These are phyloP conservation scores for Hassar affinis DNA, from an alignment of 2,113 vertebrate species.

Conservation along the genomic window DNA sequence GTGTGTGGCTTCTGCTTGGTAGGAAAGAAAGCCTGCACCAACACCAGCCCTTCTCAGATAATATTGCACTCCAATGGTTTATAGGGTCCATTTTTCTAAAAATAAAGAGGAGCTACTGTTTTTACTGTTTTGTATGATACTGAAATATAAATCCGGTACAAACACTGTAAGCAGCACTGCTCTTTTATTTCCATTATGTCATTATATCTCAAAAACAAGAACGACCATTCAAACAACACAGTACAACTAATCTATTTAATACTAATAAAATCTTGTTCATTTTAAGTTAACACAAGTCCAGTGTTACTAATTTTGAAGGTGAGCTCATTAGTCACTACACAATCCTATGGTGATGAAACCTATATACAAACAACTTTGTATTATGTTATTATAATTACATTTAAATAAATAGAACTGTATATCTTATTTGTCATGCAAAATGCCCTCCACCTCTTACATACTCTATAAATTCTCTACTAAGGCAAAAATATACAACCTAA, in stretches of 20 bases:
- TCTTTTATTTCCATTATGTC: conserved; percentile 20
- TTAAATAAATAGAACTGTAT: conserved; percentile 49
- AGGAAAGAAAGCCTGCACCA: too few species aligned
- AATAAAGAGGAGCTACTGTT: neutral
- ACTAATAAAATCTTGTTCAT: neutral
- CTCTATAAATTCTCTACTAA: conserved; percentile 6
- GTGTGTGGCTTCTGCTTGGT: too few species aligned
- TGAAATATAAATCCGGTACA: neutral
- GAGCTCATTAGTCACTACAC: conserved; percentile 2
- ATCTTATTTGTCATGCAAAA: conserved; percentile 42
- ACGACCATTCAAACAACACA: conserved; percentile 21
- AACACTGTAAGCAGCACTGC: conserved; percentile 8
- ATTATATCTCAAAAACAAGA: conserved; percentile 28
- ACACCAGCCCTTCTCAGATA: too few species aligned
- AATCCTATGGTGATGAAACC: conserved; percentile 9
- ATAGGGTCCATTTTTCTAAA: neutral
- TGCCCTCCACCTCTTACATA: conserved; percentile 36
- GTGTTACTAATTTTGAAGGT: conserved; percentile 21
- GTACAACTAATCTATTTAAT: conserved; percentile 2
- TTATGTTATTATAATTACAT: conserved; percentile 27
- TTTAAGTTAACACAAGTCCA: conserved; percentile 14
- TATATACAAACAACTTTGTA: conserved; percentile 37
- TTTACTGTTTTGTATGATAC: neutral
- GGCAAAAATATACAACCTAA: conserved; percentile 48
- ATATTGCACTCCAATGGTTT: too few species aligned